Conservation (phyloP, 2,888 invertebrate species). For the Ochropleura plecta region DNA sequence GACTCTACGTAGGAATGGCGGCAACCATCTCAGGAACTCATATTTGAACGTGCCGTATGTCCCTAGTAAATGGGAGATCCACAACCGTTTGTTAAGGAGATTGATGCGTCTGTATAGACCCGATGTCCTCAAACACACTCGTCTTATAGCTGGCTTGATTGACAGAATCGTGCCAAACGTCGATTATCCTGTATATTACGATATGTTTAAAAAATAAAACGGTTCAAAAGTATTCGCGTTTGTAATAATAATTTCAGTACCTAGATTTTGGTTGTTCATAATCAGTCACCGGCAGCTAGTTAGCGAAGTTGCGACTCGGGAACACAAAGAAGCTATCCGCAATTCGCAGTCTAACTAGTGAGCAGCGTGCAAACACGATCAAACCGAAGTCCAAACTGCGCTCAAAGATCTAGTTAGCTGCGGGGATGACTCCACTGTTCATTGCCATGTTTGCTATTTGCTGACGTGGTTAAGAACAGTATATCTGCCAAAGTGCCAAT, state of each 20-base stretch:
- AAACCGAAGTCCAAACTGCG: slow-evolving; percentile 85
- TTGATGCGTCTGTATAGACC: slow-evolving; percentile 36
- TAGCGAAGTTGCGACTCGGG: slow-evolving; percentile 83
- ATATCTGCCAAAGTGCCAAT: slow-evolving; percentile 69
- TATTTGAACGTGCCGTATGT: slow-evolving; percentile 30
- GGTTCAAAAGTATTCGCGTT: slow-evolving; percentile 10
- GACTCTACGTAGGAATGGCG: slow-evolving; percentile 24
- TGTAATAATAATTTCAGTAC: slow-evolving; percentile 58
- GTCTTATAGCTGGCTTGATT: slow-evolving; percentile 35
- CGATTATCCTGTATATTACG: slow-evolving; percentile 49
- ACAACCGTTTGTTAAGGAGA: slow-evolving; percentile 30
- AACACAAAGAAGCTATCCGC: slow-evolving; percentile 88
- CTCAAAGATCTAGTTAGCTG: slow-evolving; percentile 89
- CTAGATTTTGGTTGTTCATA: slow-evolving; percentile 68
- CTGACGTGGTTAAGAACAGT: slow-evolving; percentile 69
- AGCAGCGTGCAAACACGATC: slow-evolving; percentile 84
- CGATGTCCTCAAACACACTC: slow-evolving; percentile 33
- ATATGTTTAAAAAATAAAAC: slow-evolving; percentile 54
- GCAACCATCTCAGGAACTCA: slow-evolving; percentile 32
- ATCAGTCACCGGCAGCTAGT: slow-evolving; percentile 84
- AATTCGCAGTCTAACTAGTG: slow-evolving; percentile 87
- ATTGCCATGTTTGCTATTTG: slow-evolving; percentile 79
- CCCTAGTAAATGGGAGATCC: slow-evolving; percentile 42
- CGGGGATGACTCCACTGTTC: slow-evolving; percentile 80
- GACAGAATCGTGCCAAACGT: slow-evolving; percentile 44